Conservation (phyloP, 2,797 vertebrate species). For the Spheniscus humboldti region DNA sequence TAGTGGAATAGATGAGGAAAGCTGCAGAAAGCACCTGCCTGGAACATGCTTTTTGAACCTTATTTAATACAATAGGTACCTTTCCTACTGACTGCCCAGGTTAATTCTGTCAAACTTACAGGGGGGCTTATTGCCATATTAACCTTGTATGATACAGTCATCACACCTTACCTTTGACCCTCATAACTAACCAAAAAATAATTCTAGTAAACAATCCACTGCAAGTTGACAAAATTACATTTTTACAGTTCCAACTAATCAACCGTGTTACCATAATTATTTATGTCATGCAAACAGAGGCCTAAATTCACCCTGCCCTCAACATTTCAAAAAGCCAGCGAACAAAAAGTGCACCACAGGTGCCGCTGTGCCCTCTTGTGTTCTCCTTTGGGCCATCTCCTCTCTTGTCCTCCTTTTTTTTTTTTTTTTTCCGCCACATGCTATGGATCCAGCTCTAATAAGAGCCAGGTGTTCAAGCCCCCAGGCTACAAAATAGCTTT, state of each 20-base stretch:
- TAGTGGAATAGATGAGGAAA: neutral
- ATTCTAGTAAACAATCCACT: neutral
- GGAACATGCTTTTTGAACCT: neutral
- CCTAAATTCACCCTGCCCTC: neutral
- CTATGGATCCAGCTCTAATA: slow-evolving; percentile 22
- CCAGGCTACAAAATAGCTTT: slow-evolving; percentile 23
- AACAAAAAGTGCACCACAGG: slow-evolving; percentile 20
- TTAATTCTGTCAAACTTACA: neutral
- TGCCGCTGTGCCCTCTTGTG: slow-evolving; percentile 63
- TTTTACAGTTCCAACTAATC: neutral
- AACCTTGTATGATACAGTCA: neutral
- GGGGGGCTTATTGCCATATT: neutral
- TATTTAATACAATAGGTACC: neutral
- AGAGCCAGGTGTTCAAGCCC: slow-evolving; percentile 34
- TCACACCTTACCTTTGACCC: neutral
- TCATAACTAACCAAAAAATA: neutral
- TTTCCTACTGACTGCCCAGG: neutral
- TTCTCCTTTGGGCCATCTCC: slow-evolving; percentile 27
- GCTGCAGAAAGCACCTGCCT: neutral
- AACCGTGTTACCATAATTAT: neutral
- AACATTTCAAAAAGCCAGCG: neutral
- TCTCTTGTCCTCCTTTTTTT: neutral
- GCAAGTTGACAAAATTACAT: neutral
- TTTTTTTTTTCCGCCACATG: neutral
- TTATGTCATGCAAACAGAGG: neutral